Evolutionary conservation across 2,113 vertebrate genomes (phyloP).

Genomic region (Calidris pygmaea): DNA sequence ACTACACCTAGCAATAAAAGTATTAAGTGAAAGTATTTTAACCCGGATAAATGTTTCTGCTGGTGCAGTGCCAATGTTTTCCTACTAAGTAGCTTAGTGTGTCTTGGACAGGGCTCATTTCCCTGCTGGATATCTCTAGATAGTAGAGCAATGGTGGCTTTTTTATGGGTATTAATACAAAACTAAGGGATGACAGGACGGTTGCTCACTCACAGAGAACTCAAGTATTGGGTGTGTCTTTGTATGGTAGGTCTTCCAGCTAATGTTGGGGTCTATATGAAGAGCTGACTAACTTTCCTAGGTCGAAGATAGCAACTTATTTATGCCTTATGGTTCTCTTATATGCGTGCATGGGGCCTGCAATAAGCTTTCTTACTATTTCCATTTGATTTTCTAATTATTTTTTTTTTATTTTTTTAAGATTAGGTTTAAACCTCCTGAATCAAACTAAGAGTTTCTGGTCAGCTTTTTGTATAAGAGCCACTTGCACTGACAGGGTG

Average conservation of each 20-base stretch:
- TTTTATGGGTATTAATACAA: not conserved
- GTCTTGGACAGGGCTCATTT: not conserved
- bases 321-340: not conserved
- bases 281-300: not conserved
- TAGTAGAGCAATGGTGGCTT: not conserved
- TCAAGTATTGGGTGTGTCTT: not conserved
- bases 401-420: not conserved
- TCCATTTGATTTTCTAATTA: not conserved
- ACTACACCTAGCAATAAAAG: not conserved
- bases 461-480: not conserved
- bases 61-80: not conserved
- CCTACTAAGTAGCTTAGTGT: not conserved
- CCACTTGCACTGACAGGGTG: not conserved
- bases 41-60: not conserved
- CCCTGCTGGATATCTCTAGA: not conserved
- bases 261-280: not conserved
- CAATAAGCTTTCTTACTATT: not conserved
- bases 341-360: rapidly evolving
- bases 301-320: not conserved
- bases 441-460: not conserved
- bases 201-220: not conserved
- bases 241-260: not conserved
- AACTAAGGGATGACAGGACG: not conserved
- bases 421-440: not conserved
- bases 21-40: not conserved